Evolutionary conservation across 2,113 vertebrate genomes (phyloP).

Genomic region (Macheiramphus alcinus): DNA sequence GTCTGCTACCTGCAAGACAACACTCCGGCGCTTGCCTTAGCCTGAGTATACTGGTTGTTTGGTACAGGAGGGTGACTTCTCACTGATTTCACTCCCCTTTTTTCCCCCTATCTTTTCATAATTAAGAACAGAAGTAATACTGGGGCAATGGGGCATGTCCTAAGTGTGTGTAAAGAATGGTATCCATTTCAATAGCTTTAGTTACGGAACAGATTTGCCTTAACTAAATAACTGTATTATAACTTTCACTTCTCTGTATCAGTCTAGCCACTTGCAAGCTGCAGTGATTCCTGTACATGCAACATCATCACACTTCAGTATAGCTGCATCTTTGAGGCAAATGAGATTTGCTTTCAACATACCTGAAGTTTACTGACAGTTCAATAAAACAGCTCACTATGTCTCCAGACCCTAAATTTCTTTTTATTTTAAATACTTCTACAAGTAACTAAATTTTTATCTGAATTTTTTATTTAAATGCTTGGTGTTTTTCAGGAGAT

Average conservation of each 20-base stretch:
- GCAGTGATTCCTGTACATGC: not conserved
- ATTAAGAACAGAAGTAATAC: not conserved
- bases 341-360: not conserved
- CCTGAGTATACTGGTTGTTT: not conserved
- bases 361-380: not conserved
- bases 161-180: not conserved
- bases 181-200: not conserved
- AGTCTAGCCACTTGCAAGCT: not conserved
- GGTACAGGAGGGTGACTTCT: not conserved
- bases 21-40: not conserved
- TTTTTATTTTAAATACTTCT: not conserved
- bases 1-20: not conserved
- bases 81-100: not conserved
- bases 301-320: not conserved
- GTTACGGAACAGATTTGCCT: not conserved
- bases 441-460: not conserved
- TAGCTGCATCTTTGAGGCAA: not conserved
- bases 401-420: not conserved
- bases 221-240: not conserved
- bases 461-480: not conserved
- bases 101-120: not conserved
- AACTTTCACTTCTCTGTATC: not conserved
- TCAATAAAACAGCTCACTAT: fast-evolving
- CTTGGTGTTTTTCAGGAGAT: not conserved
- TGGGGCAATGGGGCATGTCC: not conserved